phyloP scores from a whole-genome alignment of 1,140 invertebrate species.

The Palaemon carinicauda region DNA sequence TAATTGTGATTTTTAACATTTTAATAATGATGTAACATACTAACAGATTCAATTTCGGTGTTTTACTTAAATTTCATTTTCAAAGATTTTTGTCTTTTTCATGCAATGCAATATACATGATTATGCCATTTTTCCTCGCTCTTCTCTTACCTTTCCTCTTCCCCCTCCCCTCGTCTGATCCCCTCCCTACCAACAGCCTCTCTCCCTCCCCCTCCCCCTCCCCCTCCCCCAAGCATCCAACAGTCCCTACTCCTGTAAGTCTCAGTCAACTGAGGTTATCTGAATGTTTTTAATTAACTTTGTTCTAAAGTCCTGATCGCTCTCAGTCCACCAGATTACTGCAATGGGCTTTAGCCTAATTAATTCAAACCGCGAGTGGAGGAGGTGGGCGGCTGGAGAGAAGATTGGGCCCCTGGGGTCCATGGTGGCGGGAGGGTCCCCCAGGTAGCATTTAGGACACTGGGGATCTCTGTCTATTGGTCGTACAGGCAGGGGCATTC shows the following conservation, averaged over 20 bases:
- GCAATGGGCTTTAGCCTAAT: conserved; percentile 39
- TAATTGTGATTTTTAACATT: too few species aligned
- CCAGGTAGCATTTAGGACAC: not conserved
- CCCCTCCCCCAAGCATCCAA: not conserved
- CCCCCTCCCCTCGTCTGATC: not conserved
- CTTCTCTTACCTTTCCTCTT: not conserved
- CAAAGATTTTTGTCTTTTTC: too few species aligned
- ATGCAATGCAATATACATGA: too few species aligned
- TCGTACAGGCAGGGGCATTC: too few species aligned
- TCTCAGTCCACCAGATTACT: conserved; percentile 37
- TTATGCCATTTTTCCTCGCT: too few species aligned
- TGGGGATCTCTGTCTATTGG: too few species aligned
- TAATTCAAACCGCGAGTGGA: conserved; percentile 34
- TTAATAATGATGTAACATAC: too few species aligned
- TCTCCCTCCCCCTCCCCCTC: not conserved
- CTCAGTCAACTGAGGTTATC: conserved; percentile 24
- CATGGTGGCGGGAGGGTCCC: not conserved
- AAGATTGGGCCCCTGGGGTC: not conserved
- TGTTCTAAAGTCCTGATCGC: conserved; percentile 43
- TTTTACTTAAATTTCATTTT: too few species aligned
- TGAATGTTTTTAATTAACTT: conserved; percentile 47
- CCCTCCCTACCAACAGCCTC: not conserved
- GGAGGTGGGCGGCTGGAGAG: not conserved
- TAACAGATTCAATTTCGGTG: too few species aligned
- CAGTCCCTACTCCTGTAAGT: not conserved